Evolutionary conservation across 2,888 invertebrate species (phyloP), one percentile per base, ranked within the genome.

Genomic region (Malthinus seriepunctatus): DNA sequence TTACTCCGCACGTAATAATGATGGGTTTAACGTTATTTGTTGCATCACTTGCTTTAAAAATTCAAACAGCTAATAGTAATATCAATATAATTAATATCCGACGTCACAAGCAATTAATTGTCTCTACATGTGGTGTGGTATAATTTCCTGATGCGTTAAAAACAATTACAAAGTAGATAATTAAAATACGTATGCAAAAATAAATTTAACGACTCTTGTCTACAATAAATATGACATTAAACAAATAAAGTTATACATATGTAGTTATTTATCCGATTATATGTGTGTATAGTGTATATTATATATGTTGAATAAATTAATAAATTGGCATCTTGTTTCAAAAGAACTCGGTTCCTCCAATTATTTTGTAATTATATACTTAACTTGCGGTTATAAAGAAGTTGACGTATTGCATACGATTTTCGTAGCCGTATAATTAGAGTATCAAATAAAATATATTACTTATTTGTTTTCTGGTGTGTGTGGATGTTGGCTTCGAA

Each of bases 261-360:
- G 44, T 35, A 4, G 35, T 44, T 15, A 32, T 39, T 60, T 56
- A 60, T 56, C 48, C 55, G 55, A 56, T 52, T 48, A 58, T 53
- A 23, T 23, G 23, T 23, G 23, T 23, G 23, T 5, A 23, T 23
- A 23, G 23, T 23, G 23, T 23, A 23, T 23, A 23, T 23, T 23
- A 23, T 23, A 23, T 23, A 37, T 38, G 34, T 45, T 49, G 58
- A 60, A 60, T 60, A 23, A 23, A 60, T 55, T 60, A 60, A 60
- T 60, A 55, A 55, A 39, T 60, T 55, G 46, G 51, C 51, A 60
- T 54, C 60, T 60, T 37, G 52, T 52, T 59, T 42, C 44, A 42
- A 56, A 56, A 23, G 23, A 23, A 39, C 39, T 47, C 55, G 55
- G 56, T 56, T 51, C 51, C 51, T 52, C 48, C 55, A 48, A 60